These are phyloP conservation scores for Drosophila fuyamai DNA, from an alignment of 1,140 invertebrate genomes.

Conservation along the genomic window DNA sequence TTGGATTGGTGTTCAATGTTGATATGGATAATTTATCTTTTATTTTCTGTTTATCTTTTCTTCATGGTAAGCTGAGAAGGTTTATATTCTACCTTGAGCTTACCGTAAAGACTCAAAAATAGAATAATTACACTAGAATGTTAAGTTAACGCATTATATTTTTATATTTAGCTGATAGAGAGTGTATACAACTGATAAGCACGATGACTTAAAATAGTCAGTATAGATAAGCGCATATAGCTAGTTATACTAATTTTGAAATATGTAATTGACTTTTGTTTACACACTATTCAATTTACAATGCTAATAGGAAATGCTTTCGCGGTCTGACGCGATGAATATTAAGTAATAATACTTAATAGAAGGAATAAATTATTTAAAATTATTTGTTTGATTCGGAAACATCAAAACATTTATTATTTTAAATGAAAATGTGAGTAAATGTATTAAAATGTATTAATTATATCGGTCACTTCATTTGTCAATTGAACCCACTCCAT, in stretches of 20 bases:
- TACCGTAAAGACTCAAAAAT: too few relatives aligned
- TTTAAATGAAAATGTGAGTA: too few relatives aligned
- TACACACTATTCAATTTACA: not conserved
- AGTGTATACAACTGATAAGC: not conserved
- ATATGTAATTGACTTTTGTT: not conserved
- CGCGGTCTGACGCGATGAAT: not conserved
- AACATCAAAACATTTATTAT: too few relatives aligned
- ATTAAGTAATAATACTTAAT: too few relatives aligned
- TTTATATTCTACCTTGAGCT: too few relatives aligned
- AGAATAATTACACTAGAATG: not conserved
- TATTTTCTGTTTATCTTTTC: too few relatives aligned
- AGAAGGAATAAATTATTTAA: not conserved
- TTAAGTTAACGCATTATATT: not conserved
- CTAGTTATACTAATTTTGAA: not conserved
- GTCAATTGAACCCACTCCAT: not conserved
- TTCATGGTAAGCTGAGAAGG: too few relatives aligned
- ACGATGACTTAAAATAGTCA: not conserved
- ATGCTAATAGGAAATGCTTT: not conserved
- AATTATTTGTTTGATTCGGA: not conserved
- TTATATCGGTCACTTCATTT: too few relatives aligned
- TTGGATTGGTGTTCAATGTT: constrained; percentile 1
- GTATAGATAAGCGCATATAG: not conserved
- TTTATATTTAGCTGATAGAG: not conserved
- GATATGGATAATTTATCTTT: not conserved
- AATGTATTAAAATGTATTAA: too few relatives aligned